phyloP scores from a whole-genome alignment of 2,113 vertebrate species.

The Formicarius rufipectus region DNA sequence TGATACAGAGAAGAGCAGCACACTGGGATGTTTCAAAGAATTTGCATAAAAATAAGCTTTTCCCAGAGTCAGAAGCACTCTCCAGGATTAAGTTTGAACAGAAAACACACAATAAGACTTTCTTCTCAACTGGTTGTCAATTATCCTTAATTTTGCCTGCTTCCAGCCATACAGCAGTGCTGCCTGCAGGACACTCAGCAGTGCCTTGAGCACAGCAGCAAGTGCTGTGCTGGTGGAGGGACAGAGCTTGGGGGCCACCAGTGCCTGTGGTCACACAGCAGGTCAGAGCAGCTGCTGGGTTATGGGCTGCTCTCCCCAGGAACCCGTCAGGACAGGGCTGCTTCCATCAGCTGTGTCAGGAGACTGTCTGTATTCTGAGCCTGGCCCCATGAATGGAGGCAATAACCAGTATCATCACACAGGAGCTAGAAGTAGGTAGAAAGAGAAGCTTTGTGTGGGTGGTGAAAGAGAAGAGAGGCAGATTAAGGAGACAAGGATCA shows the following conservation, averaged over 20 bases:
- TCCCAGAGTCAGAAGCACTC: background rate
- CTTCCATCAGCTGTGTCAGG: background rate
- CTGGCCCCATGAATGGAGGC: background rate
- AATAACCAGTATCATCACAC: background rate
- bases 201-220: background rate
- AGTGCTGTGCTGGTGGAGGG: background rate
- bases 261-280: background rate
- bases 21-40: background rate
- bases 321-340: background rate
- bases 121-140: background rate
- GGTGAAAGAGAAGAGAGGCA: conserved; percentile 27
- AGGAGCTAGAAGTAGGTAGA: background rate
- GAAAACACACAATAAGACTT: background rate
- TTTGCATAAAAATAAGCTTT: background rate
- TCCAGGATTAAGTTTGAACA: background rate
- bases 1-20: background rate
- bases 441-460: conserved; percentile 48
- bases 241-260: background rate
- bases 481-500: conserved; percentile 54
- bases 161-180: background rate
- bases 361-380: background rate
- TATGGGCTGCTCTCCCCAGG: background rate
- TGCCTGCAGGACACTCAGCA: background rate
- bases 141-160: background rate
- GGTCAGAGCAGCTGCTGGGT: background rate